These are phyloP conservation scores for Plebejus argus DNA, from an alignment of 2,888 invertebrate genomes.

Conservation along the genomic window DNA sequence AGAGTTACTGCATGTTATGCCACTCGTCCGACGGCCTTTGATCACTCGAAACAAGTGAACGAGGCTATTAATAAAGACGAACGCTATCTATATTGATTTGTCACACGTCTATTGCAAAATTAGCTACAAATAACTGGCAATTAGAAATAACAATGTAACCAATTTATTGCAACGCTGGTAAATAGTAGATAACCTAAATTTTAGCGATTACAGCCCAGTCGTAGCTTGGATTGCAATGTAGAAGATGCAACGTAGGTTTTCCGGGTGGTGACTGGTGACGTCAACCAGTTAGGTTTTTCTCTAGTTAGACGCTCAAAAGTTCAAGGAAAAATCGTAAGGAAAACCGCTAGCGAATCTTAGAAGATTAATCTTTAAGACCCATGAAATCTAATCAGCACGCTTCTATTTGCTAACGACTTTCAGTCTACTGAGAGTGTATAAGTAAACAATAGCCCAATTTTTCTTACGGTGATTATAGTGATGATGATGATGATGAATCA, in stretches of 20 bases:
- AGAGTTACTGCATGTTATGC: slow-evolving; percentile 24
- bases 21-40: neutral
- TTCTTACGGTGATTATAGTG: too few relatives aligned
- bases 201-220: neutral
- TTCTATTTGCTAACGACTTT: neutral
- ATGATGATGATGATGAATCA: too few relatives aligned
- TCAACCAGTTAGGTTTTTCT: neutral
- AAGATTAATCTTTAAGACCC: neutral
- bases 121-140: neutral
- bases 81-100: slow-evolving; percentile 14
- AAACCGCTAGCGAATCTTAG: neutral
- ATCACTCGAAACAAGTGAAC: neutral
- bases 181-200: neutral
- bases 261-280: neutral
- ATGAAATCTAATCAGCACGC: neutral
- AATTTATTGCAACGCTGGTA: neutral
- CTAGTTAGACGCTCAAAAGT: neutral
- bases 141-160: neutral
- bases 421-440: neutral
- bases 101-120: slow-evolving; percentile 11
- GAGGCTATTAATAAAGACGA: slow-evolving; percentile 11
- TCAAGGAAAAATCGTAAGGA: neutral
- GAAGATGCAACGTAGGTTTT: neutral
- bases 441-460: neutral
- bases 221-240: neutral